Evolutionary conservation across 64 coral and sea anemone genomes (phyloP).

Genomic region (Cladopsammia gracilis): DNA sequence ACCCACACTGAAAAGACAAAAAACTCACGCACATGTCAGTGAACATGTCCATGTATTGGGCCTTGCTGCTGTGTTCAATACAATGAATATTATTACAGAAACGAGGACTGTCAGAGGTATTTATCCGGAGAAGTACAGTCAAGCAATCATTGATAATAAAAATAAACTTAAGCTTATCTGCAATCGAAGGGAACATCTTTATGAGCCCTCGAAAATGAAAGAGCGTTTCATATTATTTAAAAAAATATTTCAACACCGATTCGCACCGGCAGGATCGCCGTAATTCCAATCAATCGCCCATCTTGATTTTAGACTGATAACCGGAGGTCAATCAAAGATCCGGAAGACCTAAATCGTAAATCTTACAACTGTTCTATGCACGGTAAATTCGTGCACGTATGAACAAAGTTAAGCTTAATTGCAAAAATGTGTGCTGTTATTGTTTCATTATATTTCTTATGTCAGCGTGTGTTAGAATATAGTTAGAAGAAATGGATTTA

Average conservation of each 20-base stretch:
- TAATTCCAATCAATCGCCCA: background rate
- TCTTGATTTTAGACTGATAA: background rate
- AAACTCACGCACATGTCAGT: background rate
- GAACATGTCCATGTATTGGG: background rate
- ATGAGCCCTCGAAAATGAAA: background rate
- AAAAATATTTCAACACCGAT: slow-evolving; percentile 26
- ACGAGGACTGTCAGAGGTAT: no score
- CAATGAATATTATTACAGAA: no score
- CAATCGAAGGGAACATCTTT: background rate
- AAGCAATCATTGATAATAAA: background rate
- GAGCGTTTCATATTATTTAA: background rate
- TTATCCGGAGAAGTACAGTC: no score
- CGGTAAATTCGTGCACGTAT: background rate
- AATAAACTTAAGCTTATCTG: background rate
- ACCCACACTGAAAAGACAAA: background rate
- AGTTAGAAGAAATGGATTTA: no score
- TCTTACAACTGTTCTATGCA: no score
- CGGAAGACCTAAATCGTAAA: background rate
- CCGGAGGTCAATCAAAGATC: background rate
- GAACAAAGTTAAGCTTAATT: background rate
- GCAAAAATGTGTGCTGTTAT: background rate
- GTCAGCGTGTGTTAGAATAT: background rate
- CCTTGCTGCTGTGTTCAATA: background rate
- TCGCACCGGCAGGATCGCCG: background rate
- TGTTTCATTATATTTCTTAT: background rate